A percentile compares a stretch with the other conserved stretches of the same genome.
These are phyloP conservation scores for Grapholita molesta DNA, from an alignment of 1,140 invertebrate species.

Conservation along the genomic window DNA sequence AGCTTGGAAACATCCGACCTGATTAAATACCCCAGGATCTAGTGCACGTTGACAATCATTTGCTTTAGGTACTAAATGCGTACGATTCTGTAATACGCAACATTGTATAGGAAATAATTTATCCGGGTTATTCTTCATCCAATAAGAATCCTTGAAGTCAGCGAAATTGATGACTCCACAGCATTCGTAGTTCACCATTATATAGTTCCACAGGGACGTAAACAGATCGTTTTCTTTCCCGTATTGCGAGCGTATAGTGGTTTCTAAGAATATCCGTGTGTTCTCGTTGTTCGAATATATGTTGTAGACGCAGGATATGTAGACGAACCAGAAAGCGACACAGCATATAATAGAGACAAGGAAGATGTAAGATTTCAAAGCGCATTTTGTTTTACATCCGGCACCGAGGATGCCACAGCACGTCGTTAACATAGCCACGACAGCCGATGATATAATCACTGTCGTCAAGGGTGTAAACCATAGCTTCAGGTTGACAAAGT, in stretches of 20 bases:
- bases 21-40: conserved; percentile 29
- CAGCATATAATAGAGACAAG: conserved; percentile 46
- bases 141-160: conserved; percentile 49
- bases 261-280: conserved; percentile 40
- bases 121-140: conserved; percentile 43
- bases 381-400: conserved; percentile 60
- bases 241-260: conserved; percentile 43
- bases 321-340: conserved; percentile 54
- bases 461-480: conserved; percentile 57
- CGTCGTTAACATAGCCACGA: conserved; percentile 53
- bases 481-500: conserved; percentile 58
- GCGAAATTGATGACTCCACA: conserved; percentile 50
- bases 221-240: conserved; percentile 59
- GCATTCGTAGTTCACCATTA: conserved; percentile 64
- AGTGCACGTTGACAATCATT: conserved; percentile 38
- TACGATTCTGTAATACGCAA: conserved; percentile 49
- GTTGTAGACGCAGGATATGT: conserved; percentile 57
- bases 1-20: conserved; percentile 49
- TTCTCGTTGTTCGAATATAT: conserved; percentile 53
- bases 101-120: conserved; percentile 57
- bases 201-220: conserved; percentile 48
- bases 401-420: conserved; percentile 64
- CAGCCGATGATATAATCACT: conserved; percentile 45
- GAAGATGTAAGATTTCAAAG: conserved; percentile 62
- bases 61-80: conserved; percentile 38